A percentile compares a stretch with the other conserved stretches of the same genome.
phyloP scores from a whole-genome alignment of 2,888 invertebrate genomes.

The Rhopalosiphum nymphaeae region DNA sequence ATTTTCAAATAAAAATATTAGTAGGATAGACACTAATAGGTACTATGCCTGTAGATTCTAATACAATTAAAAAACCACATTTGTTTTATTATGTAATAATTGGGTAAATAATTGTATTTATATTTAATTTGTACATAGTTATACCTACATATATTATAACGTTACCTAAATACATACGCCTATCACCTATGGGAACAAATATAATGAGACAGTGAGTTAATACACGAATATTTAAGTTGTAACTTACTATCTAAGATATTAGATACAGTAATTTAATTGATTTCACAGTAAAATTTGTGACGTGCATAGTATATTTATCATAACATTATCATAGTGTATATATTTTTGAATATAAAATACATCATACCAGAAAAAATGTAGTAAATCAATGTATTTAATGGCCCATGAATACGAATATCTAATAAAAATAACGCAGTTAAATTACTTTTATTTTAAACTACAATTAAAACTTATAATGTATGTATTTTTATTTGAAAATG shows the following conservation, averaged over 20 bases:
- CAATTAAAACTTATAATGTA: background rate
- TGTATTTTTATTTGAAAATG: background rate
- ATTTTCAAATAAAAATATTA: background rate
- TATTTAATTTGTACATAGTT: background rate
- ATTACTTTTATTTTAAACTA: background rate
- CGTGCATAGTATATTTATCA: background rate
- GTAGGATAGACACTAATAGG: background rate
- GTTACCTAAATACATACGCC: no score
- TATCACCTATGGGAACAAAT: no score
- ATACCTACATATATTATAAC: background rate
- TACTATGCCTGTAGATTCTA: background rate
- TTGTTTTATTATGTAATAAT: background rate
- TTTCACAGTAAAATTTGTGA: background rate
- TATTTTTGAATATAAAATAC: background rate
- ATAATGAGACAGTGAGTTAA: background rate
- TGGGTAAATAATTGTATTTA: background rate
- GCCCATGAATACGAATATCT: background rate
- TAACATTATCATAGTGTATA: background rate
- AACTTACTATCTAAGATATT: background rate
- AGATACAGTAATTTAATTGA: background rate
- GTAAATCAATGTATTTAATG: background rate
- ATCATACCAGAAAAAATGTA: background rate
- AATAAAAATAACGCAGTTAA: background rate
- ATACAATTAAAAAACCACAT: background rate
- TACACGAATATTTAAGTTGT: background rate